Evolutionary conservation across 2,113 vertebrate species (phyloP).

Genomic region (Lasiurus borealis): DNA sequence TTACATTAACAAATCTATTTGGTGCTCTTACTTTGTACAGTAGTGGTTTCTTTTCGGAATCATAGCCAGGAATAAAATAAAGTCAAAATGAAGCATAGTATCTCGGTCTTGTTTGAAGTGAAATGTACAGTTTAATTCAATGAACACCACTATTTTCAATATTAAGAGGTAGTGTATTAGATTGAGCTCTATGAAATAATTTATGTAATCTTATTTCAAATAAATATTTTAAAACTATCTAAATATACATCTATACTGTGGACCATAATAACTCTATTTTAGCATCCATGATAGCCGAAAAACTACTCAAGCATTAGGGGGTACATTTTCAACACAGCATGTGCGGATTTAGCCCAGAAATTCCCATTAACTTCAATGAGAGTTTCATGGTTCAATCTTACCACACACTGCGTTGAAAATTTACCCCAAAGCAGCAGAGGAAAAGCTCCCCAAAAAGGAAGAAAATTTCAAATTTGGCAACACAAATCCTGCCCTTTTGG

Average conservation of each 20-base stretch:
- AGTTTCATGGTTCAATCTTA: constrained; percentile 44
- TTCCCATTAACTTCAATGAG: constrained; percentile 64
- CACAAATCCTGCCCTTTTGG: background rate
- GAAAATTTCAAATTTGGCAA: constrained; percentile 5
- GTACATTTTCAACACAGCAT: constrained; percentile 74
- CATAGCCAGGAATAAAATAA: constrained; percentile 44
- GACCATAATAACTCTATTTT: constrained; percentile 61
- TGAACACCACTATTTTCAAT: constrained; percentile 17
- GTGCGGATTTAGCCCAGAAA: constrained; percentile 62
- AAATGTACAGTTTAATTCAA: constrained; percentile 7
- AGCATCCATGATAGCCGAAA: constrained; percentile 46
- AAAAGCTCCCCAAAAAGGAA: constrained; percentile 55
- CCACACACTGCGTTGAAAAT: constrained; percentile 39
- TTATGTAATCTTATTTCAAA: constrained; percentile 39
- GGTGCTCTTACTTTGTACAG: background rate
- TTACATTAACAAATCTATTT: background rate
- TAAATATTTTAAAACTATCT: constrained; percentile 69
- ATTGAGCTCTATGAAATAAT: constrained; percentile 23
- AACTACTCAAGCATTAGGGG: constrained; percentile 63
- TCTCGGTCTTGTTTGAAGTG: constrained; percentile 37
- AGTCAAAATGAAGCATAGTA: constrained; percentile 23
- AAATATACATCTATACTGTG: constrained; percentile 62
- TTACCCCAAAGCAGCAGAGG: constrained; percentile 21
- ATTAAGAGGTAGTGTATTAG: constrained; percentile 16
- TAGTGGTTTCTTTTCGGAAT: background rate